Percentiles rank a stretch among this genome's conserved stretches.
Evolutionary conservation across 2,797 vertebrate species (phyloP).

Genomic region (Squalus acanthias): DNA sequence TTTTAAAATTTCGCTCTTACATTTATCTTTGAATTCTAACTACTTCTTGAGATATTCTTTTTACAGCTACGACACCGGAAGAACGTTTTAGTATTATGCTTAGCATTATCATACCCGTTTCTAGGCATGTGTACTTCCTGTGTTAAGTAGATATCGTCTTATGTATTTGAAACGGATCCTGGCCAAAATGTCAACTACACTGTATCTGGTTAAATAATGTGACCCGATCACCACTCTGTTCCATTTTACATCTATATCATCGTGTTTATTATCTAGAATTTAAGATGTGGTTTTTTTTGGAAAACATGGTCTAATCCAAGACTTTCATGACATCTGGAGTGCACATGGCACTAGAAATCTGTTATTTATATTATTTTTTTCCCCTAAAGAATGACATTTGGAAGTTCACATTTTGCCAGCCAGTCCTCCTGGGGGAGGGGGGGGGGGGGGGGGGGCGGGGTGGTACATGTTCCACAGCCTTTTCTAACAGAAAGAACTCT

Average conservation of each 20-base stretch:
- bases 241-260: not conserved
- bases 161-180: not conserved
- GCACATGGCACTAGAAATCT: not conserved
- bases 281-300: not conserved
- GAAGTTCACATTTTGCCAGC: not conserved
- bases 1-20: not conserved
- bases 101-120: not conserved
- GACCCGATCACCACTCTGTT: not conserved
- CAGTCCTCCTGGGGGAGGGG: not conserved
- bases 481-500: not conserved
- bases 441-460: too few species aligned
- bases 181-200: not conserved
- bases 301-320: not conserved
- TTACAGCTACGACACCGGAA: not conserved
- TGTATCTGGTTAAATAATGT: not conserved
- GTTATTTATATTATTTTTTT: not conserved
- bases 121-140: not conserved
- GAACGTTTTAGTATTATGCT: not conserved
- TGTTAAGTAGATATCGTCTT: not conserved
- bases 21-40: not conserved
- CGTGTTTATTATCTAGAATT: not conserved
- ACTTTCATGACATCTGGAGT: not conserved
- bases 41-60: not conserved
- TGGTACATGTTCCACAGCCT: not conserved
- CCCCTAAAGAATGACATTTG: not conserved